Base-by-base conservation (phyloP, 2,888 invertebrate genomes). In the Omphaloscelis lunosa region DNA sequence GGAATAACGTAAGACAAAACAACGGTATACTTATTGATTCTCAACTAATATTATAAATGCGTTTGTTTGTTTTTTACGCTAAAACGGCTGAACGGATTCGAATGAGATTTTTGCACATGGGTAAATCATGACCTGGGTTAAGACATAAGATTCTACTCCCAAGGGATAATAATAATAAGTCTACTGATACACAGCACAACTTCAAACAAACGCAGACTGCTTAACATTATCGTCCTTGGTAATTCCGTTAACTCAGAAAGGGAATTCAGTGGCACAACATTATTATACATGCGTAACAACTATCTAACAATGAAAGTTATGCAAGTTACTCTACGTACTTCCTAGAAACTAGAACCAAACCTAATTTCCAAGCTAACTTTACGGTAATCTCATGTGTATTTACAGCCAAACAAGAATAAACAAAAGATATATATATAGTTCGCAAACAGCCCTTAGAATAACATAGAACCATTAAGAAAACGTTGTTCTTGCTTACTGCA, bases 401-500 rank as follows among this genome's bases (percentile, higher is more conserved):
- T 76, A 87, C 79, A 75, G 68, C 58, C 41, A 76, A 79, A 80
- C 80, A 76, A 76, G 72, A 80, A 81, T 76, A 76, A 83, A 88
- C 83, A 83, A 76, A 73, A 80, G 67, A 77, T 72, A 80, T 41
- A 79, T 68, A 80, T 61, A 80, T 71, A 82, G 82, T 83, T 81
- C 41, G 45, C 34, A 48, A 71, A 77, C 79, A 75, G 65, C 67
- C 80, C 77, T 82, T 82, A 63, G 75, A 90, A 90, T 89, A 88
- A 88, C 84, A 86, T 67, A 84, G 84, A 86, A 88, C 90, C 92
- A 93, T 93, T 91, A 93, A 92, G 90, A 89, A 91, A 90, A 89
- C 89, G 89, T 88, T 86, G 90, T 88, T 90, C 88, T 90, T 89
- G 86, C 89, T 91, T 91, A 93, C 92, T 92, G 91, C 90, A 90